Base-by-base conservation (phyloP, 2,113 vertebrate species). In the Lichenostomus cassidix region DNA sequence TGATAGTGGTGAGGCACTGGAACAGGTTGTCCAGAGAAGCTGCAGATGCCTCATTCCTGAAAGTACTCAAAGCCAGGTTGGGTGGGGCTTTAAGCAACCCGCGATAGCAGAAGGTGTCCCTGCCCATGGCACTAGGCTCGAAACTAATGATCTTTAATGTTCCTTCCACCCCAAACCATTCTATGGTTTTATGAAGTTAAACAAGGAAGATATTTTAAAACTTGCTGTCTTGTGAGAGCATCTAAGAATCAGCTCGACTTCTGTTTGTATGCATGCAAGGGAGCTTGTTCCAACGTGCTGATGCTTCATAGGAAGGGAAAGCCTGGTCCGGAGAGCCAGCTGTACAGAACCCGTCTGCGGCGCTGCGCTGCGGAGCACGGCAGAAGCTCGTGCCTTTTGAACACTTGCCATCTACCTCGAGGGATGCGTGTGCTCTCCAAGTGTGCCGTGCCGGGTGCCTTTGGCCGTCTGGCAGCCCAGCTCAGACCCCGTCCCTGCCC, bases 401-500 rank as follows among this genome's bases (percentile, higher is more conserved):
- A 5, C 15, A 0, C 18, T 0, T 13, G 21, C 12, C 52, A 22
- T 1, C 5, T 3, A 2, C 7, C 21, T 2, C 0, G 8, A 12
- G 33, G 18, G 3, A 0, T 0, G 10, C 3, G 46, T 1, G 9
- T 3, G 23, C 21, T 7, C 13, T 15, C 35, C 2, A 2, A 3
- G 21, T 2, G 12, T 11, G 35, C 1, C 20, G 0, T 0, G 23
- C 12, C 20, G 3, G 24, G 6, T 8, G 73, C 22, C 22, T 5
- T 19, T 5, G 33, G 17, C 53, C 2, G 53, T 15, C 11, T 3
- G 2, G 3, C 31, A 10, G 2, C 18, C 25, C 52, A 3, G 44
- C 52, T 14, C 44, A 23, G 2, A 1, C 15, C 15, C 4, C 47
- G 7, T 0, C 0, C 8, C 21, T 1, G 25, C 2, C 7, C 0